phyloP scores from a whole-genome alignment of 2,888 invertebrate species.

The Drosophila cracens region DNA sequence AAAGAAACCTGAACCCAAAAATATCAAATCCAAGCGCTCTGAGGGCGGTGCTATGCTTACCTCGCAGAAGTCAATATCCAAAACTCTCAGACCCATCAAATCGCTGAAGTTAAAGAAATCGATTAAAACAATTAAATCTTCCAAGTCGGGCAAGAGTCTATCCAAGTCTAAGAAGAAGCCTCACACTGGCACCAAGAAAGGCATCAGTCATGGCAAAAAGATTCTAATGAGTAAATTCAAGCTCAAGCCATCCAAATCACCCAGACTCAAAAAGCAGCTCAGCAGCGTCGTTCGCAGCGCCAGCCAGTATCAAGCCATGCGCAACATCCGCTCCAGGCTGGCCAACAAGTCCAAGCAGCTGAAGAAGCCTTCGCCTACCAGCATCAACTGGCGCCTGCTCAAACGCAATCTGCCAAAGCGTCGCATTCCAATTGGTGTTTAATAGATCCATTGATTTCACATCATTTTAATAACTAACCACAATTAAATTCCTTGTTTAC shows the following conservation, averaged over 20 bases:
- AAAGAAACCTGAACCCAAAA: conserved; percentile 23
- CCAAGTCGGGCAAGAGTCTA: conserved; percentile 43
- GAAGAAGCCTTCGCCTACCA: conserved; percentile 45
- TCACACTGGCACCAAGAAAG: conserved; percentile 7
- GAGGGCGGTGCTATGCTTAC: conserved; percentile 54
- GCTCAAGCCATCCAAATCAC: background rate
- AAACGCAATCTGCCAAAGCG: conserved; percentile 62
- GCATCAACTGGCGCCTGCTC: conserved; percentile 68
- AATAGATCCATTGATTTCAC: conserved; percentile 20
- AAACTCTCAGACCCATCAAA: conserved; percentile 32
- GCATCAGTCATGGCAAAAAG: conserved; percentile 55
- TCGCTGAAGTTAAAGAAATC: conserved; percentile 53
- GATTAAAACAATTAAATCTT: conserved; percentile 44
- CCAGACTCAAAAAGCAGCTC: conserved; percentile 21
- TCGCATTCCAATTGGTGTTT: conserved; percentile 11
- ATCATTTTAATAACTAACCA: background rate
- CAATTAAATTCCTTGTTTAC: background rate
- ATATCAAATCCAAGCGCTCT: conserved; percentile 10
- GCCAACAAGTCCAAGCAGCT: conserved; percentile 34
- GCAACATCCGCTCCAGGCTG: conserved; percentile 46
- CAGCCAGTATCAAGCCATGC: conserved; percentile 62
- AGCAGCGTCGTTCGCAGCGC: conserved; percentile 56
- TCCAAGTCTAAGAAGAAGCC: conserved; percentile 24
- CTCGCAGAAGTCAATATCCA: conserved; percentile 34
- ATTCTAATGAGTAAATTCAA: conserved; percentile 53